Evolutionary conservation across 2,888 invertebrate species (phyloP).

Genomic region (Apodemia zela): DNA sequence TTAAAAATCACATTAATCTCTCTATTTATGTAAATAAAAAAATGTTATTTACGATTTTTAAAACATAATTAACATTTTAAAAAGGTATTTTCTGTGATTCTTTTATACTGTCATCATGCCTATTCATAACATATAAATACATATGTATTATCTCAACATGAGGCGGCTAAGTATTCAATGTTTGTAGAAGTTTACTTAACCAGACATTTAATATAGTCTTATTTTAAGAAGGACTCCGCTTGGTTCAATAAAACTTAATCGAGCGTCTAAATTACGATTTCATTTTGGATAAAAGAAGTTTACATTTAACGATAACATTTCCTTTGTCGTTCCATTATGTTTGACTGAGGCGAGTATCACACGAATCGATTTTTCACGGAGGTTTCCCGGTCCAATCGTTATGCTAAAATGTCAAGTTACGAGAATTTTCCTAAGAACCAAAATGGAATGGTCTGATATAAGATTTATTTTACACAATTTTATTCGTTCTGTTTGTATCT

Average conservation of each 20-base stretch:
- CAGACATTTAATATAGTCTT: background rate
- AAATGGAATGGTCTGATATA: background rate
- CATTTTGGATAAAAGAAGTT: slow-evolving; percentile 13
- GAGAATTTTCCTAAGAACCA: background rate
- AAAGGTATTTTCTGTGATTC: too few species aligned
- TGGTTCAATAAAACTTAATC: slow-evolving; percentile 5
- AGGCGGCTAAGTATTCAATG: background rate
- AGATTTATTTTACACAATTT: background rate
- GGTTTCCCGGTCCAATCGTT: slow-evolving; percentile 4
- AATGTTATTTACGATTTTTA: too few species aligned
- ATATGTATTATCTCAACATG: too few species aligned
- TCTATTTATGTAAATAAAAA: too few species aligned
- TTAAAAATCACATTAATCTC: too few species aligned
- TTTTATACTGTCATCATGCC: too few species aligned
- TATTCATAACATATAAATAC: too few species aligned
- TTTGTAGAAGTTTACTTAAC: background rate
- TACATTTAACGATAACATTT: background rate
- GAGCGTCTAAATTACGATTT: slow-evolving; percentile 5
- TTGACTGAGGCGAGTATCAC: slow-evolving; percentile 2
- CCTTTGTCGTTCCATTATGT: slow-evolving; percentile 2
- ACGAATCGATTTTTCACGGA: background rate
- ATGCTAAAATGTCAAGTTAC: background rate
- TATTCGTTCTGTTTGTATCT: background rate
- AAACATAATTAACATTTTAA: too few species aligned
- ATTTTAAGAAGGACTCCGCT: background rate